Evolutionary conservation across 2,113 vertebrate genomes (phyloP).

Genomic region (Lota lota): DNA sequence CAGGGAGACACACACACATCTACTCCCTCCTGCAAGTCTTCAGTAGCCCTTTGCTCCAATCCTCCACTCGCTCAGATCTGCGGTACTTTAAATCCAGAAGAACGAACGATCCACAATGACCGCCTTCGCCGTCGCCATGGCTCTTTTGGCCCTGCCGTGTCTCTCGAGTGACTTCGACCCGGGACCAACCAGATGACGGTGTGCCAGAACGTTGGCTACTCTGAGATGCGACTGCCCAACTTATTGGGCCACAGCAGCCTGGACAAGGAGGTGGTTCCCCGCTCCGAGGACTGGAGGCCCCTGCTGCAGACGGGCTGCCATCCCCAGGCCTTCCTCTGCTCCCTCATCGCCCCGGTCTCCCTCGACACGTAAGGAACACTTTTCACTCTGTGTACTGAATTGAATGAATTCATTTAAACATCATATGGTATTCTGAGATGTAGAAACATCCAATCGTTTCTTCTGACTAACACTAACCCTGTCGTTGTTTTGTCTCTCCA

Average conservation of each 20-base stretch:
- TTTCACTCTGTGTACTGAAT: not conserved
- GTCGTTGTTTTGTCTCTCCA: slow-evolving; percentile 35
- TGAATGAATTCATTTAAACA: no score
- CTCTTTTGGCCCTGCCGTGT: slow-evolving; percentile 39
- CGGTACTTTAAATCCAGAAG: not conserved
- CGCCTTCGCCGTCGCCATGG: slow-evolving; percentile 21
- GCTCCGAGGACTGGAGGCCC: slow-evolving; percentile 79
- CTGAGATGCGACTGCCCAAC: slow-evolving; percentile 88
- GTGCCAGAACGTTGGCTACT: slow-evolving; percentile 82
- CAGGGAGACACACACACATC: slow-evolving; percentile 7
- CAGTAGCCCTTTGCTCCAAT: no score
- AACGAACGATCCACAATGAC: slow-evolving; percentile 45
- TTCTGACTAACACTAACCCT: no score
- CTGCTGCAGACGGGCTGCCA: slow-evolving; percentile 81
- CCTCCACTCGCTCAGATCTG: no score
- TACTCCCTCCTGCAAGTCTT: not conserved
- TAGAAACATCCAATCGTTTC: no score
- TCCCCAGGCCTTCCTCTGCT: slow-evolving; percentile 84
- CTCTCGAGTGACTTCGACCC: slow-evolving; percentile 73
- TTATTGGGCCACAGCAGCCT: slow-evolving; percentile 85
- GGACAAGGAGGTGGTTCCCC: slow-evolving; percentile 77
- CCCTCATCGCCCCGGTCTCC: slow-evolving; percentile 83
- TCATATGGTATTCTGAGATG: no score
- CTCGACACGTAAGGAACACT: slow-evolving; percentile 82
- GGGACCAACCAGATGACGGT: slow-evolving; percentile 79